phyloP scores from a whole-genome alignment of 2,797 vertebrate genomes.

The Intellagama lesueurii region DNA sequence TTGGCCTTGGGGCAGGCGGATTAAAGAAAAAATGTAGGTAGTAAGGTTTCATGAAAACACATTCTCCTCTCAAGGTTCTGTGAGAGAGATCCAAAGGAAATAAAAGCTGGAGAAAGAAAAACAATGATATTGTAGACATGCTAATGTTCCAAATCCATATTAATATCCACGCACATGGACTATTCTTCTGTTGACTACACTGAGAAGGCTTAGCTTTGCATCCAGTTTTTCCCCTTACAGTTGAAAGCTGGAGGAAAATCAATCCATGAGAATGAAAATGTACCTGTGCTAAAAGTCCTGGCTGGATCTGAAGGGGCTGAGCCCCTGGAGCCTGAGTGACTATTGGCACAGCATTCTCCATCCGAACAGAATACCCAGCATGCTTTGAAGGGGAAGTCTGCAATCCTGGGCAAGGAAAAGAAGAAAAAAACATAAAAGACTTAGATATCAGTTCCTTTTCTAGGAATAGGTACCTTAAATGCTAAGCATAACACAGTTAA shows the following conservation, averaged over 20 bases:
- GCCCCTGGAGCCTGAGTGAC: conserved; percentile 97
- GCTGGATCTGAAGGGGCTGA: conserved; percentile 97
- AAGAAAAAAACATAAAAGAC: conserved; percentile 39
- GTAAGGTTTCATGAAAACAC: not conserved
- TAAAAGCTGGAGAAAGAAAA: not conserved
- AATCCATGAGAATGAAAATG: conserved; percentile 30
- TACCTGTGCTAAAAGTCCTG: conserved; percentile 98
- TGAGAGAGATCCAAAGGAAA: not conserved
- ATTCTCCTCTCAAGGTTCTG: not conserved
- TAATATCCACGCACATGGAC: not conserved
- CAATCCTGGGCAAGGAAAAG: conserved; percentile 82
- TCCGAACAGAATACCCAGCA: conserved; percentile 95
- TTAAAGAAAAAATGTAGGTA: not conserved
- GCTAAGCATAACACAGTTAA: not conserved
- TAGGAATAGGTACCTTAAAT: not conserved
- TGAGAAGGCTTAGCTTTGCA: not conserved
- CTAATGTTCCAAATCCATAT: not conserved
- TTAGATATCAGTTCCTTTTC: conserved; percentile 34
- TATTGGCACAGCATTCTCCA: conserved; percentile 98
- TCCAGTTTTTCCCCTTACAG: rapidly evolving
- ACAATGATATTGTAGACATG: too few relatives aligned
- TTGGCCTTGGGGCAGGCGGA: not conserved
- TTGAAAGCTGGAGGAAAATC: not conserved
- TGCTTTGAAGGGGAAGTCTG: conserved; percentile 98
- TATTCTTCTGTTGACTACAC: not conserved